These are phyloP conservation scores for Crotalus tigris DNA, from an alignment of 2,113 vertebrate species.

Conservation along the genomic window DNA sequence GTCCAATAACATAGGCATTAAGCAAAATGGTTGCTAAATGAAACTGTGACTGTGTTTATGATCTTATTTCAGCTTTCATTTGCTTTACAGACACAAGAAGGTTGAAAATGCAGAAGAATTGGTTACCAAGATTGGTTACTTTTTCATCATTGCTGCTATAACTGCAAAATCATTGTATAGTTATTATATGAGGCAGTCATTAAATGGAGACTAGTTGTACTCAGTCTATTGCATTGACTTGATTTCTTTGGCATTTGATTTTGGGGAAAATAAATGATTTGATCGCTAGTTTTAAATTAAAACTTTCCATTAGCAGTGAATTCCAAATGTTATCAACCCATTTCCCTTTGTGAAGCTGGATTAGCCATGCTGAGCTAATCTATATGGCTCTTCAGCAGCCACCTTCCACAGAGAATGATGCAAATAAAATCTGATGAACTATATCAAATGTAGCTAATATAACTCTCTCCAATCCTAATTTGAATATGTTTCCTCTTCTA, in stretches of 20 bases:
- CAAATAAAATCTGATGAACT: background rate
- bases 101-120: background rate
- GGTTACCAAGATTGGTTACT: background rate
- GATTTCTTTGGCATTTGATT: background rate
- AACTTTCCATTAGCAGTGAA: background rate
- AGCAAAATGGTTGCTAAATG: background rate
- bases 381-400: background rate
- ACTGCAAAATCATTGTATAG: background rate
- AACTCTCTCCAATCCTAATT: background rate
- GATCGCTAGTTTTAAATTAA: background rate
- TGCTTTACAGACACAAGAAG: background rate
- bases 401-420: background rate
- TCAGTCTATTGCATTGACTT: background rate
- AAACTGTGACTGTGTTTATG: background rate
- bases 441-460: background rate
- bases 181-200: background rate
- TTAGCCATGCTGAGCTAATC: background rate
- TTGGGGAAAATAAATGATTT: background rate
- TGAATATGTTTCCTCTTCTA: background rate
- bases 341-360: background rate
- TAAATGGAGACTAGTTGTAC: background rate
- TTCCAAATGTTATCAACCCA: background rate
- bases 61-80: background rate
- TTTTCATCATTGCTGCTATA: background rate
- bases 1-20: background rate